Percentiles rank a stretch among this genome's conserved stretches.
Conservation (phyloP, 2,888 invertebrate species). For the Callimorpha dominula region DNA sequence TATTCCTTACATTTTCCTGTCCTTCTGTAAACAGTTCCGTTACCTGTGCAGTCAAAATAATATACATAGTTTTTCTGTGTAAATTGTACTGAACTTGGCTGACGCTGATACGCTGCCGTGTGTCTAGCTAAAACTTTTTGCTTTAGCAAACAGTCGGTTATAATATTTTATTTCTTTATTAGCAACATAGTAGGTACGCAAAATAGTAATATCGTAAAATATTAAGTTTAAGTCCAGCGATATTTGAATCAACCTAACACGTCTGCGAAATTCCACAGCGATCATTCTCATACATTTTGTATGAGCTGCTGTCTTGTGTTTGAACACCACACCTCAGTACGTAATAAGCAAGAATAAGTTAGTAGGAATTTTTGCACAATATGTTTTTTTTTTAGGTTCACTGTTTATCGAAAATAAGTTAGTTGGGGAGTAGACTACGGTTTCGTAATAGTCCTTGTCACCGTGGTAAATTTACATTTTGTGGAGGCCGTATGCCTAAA, state of each 20-base stretch:
- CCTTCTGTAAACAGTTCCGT: too few species aligned
- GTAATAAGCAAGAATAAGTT: neutral
- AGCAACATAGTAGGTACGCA: neutral
- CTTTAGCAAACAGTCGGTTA: neutral
- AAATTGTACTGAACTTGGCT: too few species aligned
- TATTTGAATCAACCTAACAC: constrained; percentile 7
- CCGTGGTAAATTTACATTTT: constrained; percentile 13
- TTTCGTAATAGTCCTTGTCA: constrained; percentile 6
- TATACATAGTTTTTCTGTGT: too few species aligned
- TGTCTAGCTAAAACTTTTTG: too few species aligned
- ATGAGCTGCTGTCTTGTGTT: constrained; percentile 31
- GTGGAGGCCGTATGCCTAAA: constrained; percentile 9
- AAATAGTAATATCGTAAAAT: constrained; percentile 3
- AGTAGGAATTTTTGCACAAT: constrained; percentile 5
- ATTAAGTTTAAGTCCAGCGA: constrained; percentile 28
- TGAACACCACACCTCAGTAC: constrained; percentile 3
- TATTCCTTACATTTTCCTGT: too few species aligned
- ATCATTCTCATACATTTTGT: constrained; percentile 51
- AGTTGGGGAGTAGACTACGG: constrained; percentile 3
- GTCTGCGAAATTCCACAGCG: constrained; percentile 38
- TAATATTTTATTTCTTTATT: neutral
- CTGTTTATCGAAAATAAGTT: constrained; percentile 13
- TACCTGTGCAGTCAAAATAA: too few species aligned
- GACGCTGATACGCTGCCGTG: too few species aligned
- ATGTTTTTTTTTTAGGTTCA: constrained; percentile 14